phyloP scores from a whole-genome alignment of 2,888 invertebrate species.

The Rotaria sp. region DNA sequence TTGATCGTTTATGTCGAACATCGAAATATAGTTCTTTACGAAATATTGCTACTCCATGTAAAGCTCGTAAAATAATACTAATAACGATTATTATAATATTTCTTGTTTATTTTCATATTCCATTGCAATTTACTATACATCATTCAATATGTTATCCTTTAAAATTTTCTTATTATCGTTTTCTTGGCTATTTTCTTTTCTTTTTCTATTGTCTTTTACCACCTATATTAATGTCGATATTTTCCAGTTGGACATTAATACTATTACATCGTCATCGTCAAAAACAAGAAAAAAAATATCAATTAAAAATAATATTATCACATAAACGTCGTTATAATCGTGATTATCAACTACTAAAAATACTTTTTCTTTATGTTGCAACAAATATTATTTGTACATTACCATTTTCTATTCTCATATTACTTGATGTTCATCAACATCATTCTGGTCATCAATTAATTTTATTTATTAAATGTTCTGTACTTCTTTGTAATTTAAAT shows the following conservation, averaged over 20 bases:
- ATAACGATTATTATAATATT: background rate
- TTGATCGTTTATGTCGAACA: constrained; percentile 4
- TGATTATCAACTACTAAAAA: background rate
- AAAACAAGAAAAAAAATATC: background rate
- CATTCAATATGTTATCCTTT: background rate
- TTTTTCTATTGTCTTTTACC: background rate
- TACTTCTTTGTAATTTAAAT: background rate
- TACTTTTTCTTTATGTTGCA: background rate
- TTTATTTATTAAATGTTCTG: background rate
- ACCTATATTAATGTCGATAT: background rate
- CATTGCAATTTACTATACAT: background rate
- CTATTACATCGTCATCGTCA: background rate
- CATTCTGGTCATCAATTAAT: background rate
- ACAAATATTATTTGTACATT: background rate
- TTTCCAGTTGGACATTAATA: background rate
- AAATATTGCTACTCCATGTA: background rate
- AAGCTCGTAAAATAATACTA: background rate
- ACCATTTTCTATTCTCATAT: background rate
- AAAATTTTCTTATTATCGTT: background rate
- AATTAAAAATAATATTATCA: background rate
- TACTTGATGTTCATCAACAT: background rate
- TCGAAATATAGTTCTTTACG: background rate
- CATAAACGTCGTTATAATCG: background rate
- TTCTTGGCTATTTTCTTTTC: background rate
- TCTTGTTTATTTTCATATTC: background rate